Conservation (phyloP, 1,140 invertebrate genomes). For the Phortica variegata region DNA sequence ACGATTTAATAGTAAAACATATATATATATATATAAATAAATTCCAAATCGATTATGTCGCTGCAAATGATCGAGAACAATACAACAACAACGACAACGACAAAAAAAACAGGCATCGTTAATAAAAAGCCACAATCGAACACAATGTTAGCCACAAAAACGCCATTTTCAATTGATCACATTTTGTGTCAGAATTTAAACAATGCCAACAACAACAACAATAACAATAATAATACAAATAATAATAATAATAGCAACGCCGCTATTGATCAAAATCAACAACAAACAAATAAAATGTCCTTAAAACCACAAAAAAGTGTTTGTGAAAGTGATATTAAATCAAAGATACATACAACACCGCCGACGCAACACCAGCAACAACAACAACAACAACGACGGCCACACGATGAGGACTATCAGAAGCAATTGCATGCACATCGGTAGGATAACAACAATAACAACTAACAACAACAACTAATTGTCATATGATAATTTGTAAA, state of each 20-base stretch:
- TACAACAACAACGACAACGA: constrained; percentile 5
- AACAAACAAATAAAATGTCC: too few species aligned
- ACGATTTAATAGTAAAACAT: too few species aligned
- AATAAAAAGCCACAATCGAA: constrained; percentile 22
- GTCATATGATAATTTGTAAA: background rate
- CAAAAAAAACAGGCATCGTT: constrained; percentile 16
- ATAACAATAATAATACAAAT: constrained; percentile 29
- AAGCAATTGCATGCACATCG: constrained; percentile 10
- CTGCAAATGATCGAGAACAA: constrained; percentile 15
- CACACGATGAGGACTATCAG: constrained; percentile 15
- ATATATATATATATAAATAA: too few species aligned
- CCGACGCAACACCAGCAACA: constrained; percentile 11
- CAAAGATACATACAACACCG: constrained; percentile 20
- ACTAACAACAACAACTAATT: background rate
- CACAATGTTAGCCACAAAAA: constrained; percentile 49
- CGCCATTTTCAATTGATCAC: constrained; percentile 56
- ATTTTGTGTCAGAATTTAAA: constrained; percentile 56
- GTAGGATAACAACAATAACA: background rate
- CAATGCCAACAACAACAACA: constrained; percentile 36
- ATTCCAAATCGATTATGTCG: constrained; percentile 15
- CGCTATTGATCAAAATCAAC: constrained; percentile 1
- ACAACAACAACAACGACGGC: constrained; percentile 13
- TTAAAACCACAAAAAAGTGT: constrained; percentile 10
- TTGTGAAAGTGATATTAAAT: constrained; percentile 37
- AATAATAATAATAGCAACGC: constrained; percentile 23